Percentiles rank a stretch among this genome's conserved stretches.
Conservation (phyloP, 2,888 invertebrate genomes). For the Tetramorium bicarinatum region DNA sequence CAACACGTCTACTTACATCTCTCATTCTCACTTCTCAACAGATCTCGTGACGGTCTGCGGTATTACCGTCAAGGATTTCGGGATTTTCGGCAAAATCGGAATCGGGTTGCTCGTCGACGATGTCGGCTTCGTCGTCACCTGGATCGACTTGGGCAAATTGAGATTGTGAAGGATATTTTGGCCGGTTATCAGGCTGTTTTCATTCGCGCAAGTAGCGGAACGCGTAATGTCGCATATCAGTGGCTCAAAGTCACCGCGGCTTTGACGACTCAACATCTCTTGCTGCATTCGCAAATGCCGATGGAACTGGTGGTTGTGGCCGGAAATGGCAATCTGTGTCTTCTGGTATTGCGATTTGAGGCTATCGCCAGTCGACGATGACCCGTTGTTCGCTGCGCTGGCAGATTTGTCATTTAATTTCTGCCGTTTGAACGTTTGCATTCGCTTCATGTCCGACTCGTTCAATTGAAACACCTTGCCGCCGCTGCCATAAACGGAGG, state of each 20-base stretch:
- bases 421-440: constrained; percentile 87
- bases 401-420: constrained; percentile 82
- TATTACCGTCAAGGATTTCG: constrained; percentile 93
- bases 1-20: constrained; percentile 68
- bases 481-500: constrained; percentile 76
- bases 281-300: constrained; percentile 84
- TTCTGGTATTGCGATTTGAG: constrained; percentile 72
- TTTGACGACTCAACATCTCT: constrained; percentile 84
- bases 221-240: constrained; percentile 83
- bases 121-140: constrained; percentile 82
- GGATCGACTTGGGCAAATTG: constrained; percentile 85
- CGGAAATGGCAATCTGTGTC: constrained; percentile 74
- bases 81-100: constrained; percentile 91
- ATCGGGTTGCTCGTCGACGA: constrained; percentile 78
- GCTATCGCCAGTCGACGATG: constrained; percentile 65
- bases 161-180: constrained; percentile 84
- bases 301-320: constrained; percentile 83
- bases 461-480: constrained; percentile 94
- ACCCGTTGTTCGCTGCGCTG: constrained; percentile 55
- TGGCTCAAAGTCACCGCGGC: constrained; percentile 84
- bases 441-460: constrained; percentile 92
- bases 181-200: constrained; percentile 79
- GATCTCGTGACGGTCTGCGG: constrained; percentile 88
- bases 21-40: constrained; percentile 76
- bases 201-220: constrained; percentile 78